A percentile compares a stretch with the other conserved stretches of the same genome.
These are phyloP conservation scores for Andrena trimmerana DNA, from an alignment of 2,888 invertebrate species.

Conservation along the genomic window DNA sequence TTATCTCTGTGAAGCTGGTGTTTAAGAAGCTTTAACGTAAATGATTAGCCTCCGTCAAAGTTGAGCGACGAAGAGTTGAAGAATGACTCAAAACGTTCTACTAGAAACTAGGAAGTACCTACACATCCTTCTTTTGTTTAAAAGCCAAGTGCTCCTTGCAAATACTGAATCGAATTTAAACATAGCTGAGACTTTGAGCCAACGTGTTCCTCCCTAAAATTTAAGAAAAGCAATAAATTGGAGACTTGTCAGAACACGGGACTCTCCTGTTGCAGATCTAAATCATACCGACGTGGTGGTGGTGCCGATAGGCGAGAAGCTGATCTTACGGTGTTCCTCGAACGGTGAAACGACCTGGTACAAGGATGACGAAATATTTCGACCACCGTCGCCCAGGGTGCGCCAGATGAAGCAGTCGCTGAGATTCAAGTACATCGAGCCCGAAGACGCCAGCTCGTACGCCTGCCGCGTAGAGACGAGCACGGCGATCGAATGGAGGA, in stretches of 20 bases:
- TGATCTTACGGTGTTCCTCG: slow-evolving; percentile 77
- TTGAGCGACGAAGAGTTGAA: neutral
- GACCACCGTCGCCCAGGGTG: slow-evolving; percentile 67
- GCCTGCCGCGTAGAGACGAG: slow-evolving; percentile 73
- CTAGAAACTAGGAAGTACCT: neutral
- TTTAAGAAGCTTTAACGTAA: neutral
- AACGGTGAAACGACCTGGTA: slow-evolving; percentile 78
- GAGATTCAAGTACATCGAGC: slow-evolving; percentile 74
- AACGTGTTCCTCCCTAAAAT: too few relatives aligned
- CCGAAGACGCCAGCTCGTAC: slow-evolving; percentile 79
- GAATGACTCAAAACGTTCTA: neutral
- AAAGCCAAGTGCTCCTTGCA: too few relatives aligned
- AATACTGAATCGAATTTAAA: too few relatives aligned
- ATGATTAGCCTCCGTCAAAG: neutral
- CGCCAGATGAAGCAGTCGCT: slow-evolving; percentile 76
- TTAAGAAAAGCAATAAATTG: too few relatives aligned
- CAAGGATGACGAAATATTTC: slow-evolving; percentile 75
- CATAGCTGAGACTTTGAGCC: too few relatives aligned
- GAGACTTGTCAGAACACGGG: neutral
- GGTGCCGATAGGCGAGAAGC: slow-evolving; percentile 75
- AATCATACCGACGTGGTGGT: slow-evolving; percentile 73
- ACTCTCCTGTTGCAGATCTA: slow-evolving; percentile 48
- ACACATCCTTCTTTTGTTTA: too few relatives aligned
- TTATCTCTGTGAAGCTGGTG: slow-evolving; percentile 32
- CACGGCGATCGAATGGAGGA: slow-evolving; percentile 76